A percentile compares a stretch with the other conserved stretches of the same genome.
These are phyloP conservation scores for Varecia variegata DNA, from an alignment of 2,797 vertebrate species.

Conservation along the genomic window DNA sequence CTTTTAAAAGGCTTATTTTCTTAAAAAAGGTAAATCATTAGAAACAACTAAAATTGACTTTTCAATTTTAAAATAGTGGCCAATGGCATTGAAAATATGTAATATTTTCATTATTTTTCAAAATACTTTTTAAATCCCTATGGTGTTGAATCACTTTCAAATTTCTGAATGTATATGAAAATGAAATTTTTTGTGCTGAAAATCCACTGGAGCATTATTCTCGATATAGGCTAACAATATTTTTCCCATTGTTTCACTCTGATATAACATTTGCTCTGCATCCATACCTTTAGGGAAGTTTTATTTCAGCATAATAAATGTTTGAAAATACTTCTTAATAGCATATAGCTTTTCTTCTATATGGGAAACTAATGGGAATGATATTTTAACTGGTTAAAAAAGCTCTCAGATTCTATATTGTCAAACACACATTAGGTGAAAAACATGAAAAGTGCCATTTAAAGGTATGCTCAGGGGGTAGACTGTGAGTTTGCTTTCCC, in stretches of 20 bases:
- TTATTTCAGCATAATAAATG: constrained; percentile 57
- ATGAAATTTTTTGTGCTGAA: neutral
- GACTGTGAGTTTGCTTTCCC: neutral
- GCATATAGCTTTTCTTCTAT: constrained; percentile 38
- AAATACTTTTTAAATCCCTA: neutral
- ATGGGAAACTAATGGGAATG: neutral
- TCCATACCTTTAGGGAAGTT: neutral
- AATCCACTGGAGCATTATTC: neutral
- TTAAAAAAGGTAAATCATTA: neutral
- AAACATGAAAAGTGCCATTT: constrained; percentile 52
- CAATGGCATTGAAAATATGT: neutral
- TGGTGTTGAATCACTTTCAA: neutral
- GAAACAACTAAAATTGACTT: neutral
- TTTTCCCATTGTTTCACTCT: neutral
- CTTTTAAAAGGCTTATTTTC: neutral
- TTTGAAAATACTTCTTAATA: constrained; percentile 48
- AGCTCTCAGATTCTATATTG: constrained; percentile 21
- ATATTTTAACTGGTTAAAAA: constrained; percentile 31
- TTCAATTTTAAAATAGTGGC: neutral
- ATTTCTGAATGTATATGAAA: neutral
- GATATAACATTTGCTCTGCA: neutral
- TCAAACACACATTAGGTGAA: constrained; percentile 15
- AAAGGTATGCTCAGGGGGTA: constrained; percentile 16
- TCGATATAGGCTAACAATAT: neutral
- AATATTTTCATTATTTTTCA: neutral